Evolutionary conservation across 2,113 vertebrate genomes (phyloP).

Genomic region (Protobothrops flavoviridis): DNA sequence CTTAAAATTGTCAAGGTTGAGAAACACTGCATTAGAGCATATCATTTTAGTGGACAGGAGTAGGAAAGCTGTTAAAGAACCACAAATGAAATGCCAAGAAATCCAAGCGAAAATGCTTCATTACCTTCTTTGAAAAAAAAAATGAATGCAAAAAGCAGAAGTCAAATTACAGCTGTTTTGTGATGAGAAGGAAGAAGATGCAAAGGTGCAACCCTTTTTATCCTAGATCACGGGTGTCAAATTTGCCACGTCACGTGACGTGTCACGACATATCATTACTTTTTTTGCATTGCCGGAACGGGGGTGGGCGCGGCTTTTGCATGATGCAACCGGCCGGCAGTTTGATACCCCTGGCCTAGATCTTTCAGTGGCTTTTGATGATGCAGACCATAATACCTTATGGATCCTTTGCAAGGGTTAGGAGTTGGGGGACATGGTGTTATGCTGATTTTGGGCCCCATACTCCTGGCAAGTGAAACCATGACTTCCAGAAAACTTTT

Average conservation of each 20-base stretch:
- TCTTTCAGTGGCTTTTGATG: background rate
- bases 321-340: too few relatives aligned
- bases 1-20: too few relatives aligned
- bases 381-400: background rate
- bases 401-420: background rate
- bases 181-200: background rate
- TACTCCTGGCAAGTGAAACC: background rate
- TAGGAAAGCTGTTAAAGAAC: background rate
- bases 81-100: background rate
- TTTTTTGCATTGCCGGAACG: too few relatives aligned
- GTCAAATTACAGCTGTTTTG: background rate
- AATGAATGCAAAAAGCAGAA: background rate
- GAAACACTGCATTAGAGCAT: background rate
- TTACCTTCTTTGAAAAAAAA: background rate
- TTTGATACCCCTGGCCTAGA: background rate
- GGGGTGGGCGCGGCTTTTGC: too few relatives aligned
- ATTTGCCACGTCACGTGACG: too few relatives aligned
- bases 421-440: background rate
- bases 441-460: background rate
- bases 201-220: background rate
- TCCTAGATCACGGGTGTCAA: background rate
- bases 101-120: background rate
- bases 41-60: background rate
- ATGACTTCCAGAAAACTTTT: background rate
- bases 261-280: too few relatives aligned